phyloP scores from a whole-genome alignment of 2,888 invertebrate species.

The Acronicta leporina region DNA sequence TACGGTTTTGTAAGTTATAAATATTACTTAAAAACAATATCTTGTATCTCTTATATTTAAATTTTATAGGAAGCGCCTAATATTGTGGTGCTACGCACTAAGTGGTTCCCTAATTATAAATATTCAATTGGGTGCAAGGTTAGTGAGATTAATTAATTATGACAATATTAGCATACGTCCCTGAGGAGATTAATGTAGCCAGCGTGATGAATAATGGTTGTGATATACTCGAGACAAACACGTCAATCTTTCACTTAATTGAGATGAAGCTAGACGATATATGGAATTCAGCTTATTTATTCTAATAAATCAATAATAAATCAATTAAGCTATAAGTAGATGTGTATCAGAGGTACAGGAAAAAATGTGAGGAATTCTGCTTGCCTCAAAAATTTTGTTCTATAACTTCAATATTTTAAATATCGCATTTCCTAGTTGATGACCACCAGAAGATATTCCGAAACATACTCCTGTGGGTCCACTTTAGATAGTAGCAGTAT shows the following conservation, averaged over 20 bases:
- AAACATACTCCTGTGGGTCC: too few species aligned
- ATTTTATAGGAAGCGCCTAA: background rate
- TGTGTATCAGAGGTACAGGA: too few species aligned
- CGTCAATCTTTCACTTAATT: slow-evolving; percentile 62
- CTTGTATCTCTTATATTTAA: background rate
- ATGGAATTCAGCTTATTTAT: slow-evolving; percentile 1
- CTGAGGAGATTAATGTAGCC: slow-evolving; percentile 48
- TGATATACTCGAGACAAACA: slow-evolving; percentile 54
- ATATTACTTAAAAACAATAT: too few species aligned
- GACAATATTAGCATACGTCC: slow-evolving; percentile 52
- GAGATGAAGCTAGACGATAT: slow-evolving; percentile 17
- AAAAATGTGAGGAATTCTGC: too few species aligned
- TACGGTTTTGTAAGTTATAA: too few species aligned
- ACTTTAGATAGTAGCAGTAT: too few species aligned
- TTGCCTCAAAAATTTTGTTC: too few species aligned
- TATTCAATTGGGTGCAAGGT: slow-evolving; percentile 37
- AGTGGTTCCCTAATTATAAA: slow-evolving; percentile 26
- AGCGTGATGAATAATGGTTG: slow-evolving; percentile 49
- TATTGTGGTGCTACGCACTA: background rate
- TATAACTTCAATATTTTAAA: too few species aligned
- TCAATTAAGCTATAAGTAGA: too few species aligned
- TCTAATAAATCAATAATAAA: too few species aligned
- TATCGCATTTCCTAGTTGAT: too few species aligned
- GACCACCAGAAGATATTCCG: too few species aligned
- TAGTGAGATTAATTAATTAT: slow-evolving; percentile 50